Evolutionary conservation across 2,113 vertebrate genomes (phyloP).

Genomic region (Lagopus muta): DNA sequence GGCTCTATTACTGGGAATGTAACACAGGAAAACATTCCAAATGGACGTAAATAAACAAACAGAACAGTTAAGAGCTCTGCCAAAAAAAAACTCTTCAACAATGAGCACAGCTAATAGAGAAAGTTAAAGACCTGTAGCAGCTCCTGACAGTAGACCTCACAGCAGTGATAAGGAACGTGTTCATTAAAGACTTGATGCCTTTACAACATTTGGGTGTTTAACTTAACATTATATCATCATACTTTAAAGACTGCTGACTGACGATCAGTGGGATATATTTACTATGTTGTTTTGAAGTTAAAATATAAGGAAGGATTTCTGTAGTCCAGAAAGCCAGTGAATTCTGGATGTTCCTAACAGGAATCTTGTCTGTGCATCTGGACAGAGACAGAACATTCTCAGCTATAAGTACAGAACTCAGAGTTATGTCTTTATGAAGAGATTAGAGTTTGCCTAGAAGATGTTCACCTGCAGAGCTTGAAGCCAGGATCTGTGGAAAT

Average conservation of each 20-base stretch:
- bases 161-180: not conserved
- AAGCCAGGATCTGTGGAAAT: not conserved
- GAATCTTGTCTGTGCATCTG: not conserved
- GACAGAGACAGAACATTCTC: not conserved
- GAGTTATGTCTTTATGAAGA: not conserved
- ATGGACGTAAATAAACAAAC: not conserved
- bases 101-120: not conserved
- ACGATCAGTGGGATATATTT: not conserved
- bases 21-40: not conserved
- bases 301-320: not conserved
- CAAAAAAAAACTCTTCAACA: not conserved
- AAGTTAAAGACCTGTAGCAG: not conserved
- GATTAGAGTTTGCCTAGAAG: not conserved
- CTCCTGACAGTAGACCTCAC: not conserved
- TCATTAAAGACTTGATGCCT: not conserved
- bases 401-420: not conserved
- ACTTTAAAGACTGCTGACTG: not conserved
- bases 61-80: not conserved
- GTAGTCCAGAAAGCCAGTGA: not conserved
- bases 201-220: rapidly evolving
- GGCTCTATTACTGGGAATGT: not conserved
- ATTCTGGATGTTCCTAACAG: not conserved
- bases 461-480: not conserved
- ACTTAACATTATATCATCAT: not conserved
- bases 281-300: not conserved